These are phyloP conservation scores for Mixornis gularis DNA, from an alignment of 2,113 vertebrate species.

Conservation along the genomic window DNA sequence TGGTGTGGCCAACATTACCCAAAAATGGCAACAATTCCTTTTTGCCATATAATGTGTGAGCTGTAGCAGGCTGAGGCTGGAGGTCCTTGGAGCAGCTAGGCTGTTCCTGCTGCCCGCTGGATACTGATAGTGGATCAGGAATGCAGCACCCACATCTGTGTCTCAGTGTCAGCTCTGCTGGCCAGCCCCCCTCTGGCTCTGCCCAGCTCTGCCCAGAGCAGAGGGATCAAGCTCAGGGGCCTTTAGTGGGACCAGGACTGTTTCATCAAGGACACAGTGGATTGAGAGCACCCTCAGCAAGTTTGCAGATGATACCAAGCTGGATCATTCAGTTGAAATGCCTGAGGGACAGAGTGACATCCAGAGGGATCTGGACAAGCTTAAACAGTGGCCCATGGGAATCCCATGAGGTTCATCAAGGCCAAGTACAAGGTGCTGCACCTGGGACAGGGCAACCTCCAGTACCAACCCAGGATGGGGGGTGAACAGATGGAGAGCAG, in stretches of 20 bases:
- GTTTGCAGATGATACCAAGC: neutral
- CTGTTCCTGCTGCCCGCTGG: neutral
- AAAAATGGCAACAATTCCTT: neutral
- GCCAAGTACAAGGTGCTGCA: neutral
- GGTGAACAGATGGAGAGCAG: neutral
- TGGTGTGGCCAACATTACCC: neutral
- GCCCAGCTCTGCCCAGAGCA: neutral
- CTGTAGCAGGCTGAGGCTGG: neutral
- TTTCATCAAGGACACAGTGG: neutral
- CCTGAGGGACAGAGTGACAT: neutral
- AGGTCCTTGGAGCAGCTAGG: neutral
- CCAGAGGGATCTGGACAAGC: neutral
- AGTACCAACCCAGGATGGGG: neutral
- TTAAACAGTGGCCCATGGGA: accelerated
- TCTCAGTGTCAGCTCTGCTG: neutral
- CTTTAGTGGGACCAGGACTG: neutral
- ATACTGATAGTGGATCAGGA: neutral
- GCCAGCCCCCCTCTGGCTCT: neutral
- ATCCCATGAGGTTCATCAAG: neutral
- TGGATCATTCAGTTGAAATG: accelerated
- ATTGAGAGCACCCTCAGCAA: neutral
- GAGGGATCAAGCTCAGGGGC: neutral
- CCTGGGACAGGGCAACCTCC: accelerated
- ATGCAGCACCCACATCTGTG: neutral
- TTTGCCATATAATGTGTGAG: accelerated